Base-by-base conservation (phyloP, 2,888 invertebrate genomes). In the Xestia ashworthii region DNA sequence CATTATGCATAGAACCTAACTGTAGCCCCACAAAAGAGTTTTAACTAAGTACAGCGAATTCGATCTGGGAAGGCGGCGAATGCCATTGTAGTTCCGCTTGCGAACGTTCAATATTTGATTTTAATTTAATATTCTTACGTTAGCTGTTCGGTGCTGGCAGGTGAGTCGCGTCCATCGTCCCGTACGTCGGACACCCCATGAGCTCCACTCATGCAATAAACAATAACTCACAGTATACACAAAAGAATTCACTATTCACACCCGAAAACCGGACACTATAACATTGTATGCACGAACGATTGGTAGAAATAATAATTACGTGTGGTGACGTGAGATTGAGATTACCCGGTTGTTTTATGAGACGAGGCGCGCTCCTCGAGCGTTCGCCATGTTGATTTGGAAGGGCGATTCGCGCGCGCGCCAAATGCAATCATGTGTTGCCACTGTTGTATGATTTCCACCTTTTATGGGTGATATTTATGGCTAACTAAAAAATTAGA, bases 81-180 rank as follows among this genome's bases (percentile, higher is more conserved):
- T 50, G 8, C n/a, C 8, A 46, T 19, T 41, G n/a, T 25, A 48
- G 16, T 76, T 25, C 11, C 8, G 46, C 44, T 60, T 53, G 25
- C 16, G 38, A 65, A 67, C 65, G 74, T 64, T 75, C 25, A 78
- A 80, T 77, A 76, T 85, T 81, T 75, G 44, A 76, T 19, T 78
- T 77, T 44, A n/a, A 73, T 82, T 81, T 66, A 65, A 71, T 71
- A 87, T 91, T 95, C 96, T 94, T 90, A 96, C 96, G 96, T 96
- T 95, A 96, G 94, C 95, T 96, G 95, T 85, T 96, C 96, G 73
- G 96, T 96, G 93, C 95, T 96, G 91, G 95, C 96, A 94, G 96
- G 96, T 90, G 96, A 95, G 80, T 94, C 95, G 88, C 96, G 93
- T 91, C 96, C 96, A 90, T 94, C 94, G 90, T 93, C 94, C 93